Evolutionary conservation across 1,140 invertebrate genomes (phyloP).

Genomic region (Drosophila baimaii): DNA sequence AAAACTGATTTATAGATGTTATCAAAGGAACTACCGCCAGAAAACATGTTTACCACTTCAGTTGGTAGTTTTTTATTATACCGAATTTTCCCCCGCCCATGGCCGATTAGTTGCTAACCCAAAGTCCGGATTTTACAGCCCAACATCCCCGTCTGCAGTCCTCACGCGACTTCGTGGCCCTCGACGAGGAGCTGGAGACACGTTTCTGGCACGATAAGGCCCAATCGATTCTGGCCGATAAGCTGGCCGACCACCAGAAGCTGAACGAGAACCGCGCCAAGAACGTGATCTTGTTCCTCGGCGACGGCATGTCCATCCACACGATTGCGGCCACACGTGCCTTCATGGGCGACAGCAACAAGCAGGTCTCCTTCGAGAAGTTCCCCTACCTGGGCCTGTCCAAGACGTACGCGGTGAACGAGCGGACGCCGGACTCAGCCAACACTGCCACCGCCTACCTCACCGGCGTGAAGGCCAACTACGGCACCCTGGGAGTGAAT

Average conservation of each 20-base stretch:
- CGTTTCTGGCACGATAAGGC: constrained; percentile 72
- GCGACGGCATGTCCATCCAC: constrained; percentile 92
- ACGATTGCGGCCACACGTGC: constrained; percentile 89
- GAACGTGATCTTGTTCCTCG: constrained; percentile 91
- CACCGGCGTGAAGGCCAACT: constrained; percentile 92
- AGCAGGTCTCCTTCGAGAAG: constrained; percentile 88
- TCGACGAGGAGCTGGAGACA: constrained; percentile 67
- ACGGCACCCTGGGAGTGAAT: constrained; percentile 90
- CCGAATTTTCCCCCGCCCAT: constrained; percentile 3
- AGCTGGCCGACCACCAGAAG: constrained; percentile 71
- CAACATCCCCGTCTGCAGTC: constrained; percentile 58
- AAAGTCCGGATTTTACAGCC: constrained; percentile 41
- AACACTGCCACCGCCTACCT: constrained; percentile 92
- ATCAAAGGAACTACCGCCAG: neutral
- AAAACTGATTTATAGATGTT: constrained; percentile 40
- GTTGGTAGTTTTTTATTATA: constrained; percentile 23
- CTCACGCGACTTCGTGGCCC: constrained; percentile 60
- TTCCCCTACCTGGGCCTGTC: constrained; percentile 89
- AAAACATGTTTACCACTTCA: constrained; percentile 27
- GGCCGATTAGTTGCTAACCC: constrained; percentile 43
- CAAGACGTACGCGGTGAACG: constrained; percentile 92
- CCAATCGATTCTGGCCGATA: constrained; percentile 69
- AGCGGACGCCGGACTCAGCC: constrained; percentile 91
- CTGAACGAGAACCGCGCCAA: constrained; percentile 86
- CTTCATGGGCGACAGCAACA: constrained; percentile 88